Percentiles rank a stretch among this genome's conserved stretches.
These are phyloP conservation scores for Frankliniella intonsa DNA, from an alignment of 2,888 invertebrate species.

Conservation along the genomic window DNA sequence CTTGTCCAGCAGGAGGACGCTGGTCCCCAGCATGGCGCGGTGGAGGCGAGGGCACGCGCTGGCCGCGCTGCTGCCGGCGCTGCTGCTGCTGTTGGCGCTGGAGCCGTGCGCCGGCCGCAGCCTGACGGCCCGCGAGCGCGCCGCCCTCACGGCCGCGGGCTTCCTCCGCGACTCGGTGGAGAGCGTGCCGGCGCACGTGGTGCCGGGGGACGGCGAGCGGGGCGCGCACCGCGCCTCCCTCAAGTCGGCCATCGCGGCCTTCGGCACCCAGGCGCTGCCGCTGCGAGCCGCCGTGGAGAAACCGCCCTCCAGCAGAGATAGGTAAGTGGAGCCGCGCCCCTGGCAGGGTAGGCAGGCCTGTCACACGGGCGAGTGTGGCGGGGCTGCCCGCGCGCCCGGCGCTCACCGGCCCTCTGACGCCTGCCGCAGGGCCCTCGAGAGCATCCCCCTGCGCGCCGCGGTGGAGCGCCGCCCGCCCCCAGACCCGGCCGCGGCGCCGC, in stretches of 20 bases:
- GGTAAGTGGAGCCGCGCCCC: slow-evolving; percentile 42
- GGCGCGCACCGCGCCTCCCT: slow-evolving; percentile 12
- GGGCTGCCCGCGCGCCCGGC: background rate
- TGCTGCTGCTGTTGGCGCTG: background rate
- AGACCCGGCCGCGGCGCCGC: slow-evolving; percentile 36
- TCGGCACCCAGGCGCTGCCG: slow-evolving; percentile 53
- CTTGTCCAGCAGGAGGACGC: background rate
- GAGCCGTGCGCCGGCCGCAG: background rate
- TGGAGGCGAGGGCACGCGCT: background rate
- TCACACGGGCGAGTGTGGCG: background rate
- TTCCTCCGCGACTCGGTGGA: slow-evolving; percentile 37
- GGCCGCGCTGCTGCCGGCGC: background rate
- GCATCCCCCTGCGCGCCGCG: slow-evolving; percentile 64
- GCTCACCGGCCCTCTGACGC: background rate
- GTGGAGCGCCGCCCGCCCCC: slow-evolving; percentile 54
- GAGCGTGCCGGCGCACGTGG: slow-evolving; percentile 30
- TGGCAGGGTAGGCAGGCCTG: background rate
- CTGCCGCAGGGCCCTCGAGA: slow-evolving; percentile 47
- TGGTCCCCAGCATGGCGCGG: background rate
- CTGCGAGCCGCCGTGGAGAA: slow-evolving; percentile 73
- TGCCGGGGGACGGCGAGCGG: slow-evolving; percentile 3
- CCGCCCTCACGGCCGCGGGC: slow-evolving; percentile 29
- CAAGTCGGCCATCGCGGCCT: slow-evolving; percentile 42
- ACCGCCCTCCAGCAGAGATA: slow-evolving; percentile 50
- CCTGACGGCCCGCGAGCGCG: background rate